Evolutionary conservation across 2,113 vertebrate genomes (phyloP).

Genomic region (Axis porcinus): DNA sequence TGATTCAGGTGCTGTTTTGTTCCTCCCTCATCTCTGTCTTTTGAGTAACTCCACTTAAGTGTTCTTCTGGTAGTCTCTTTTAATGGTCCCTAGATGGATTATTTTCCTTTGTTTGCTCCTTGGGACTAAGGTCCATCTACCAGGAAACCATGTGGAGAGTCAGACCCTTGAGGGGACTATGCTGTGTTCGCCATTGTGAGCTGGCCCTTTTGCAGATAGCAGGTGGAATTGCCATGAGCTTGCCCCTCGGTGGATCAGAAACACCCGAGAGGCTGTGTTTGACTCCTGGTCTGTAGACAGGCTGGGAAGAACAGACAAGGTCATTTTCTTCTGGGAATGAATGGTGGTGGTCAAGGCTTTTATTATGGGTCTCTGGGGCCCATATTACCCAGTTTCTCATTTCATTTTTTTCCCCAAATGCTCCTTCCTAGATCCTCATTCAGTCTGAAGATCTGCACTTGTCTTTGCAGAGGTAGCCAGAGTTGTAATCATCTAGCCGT

Average conservation of each 20-base stretch:
- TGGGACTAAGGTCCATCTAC: background rate
- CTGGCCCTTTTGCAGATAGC: fast-evolving
- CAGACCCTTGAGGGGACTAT: fast-evolving
- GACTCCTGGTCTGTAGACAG: fast-evolving
- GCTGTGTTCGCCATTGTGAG: too few species aligned
- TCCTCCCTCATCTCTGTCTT: background rate
- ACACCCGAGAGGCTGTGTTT: background rate
- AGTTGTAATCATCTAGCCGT: background rate
- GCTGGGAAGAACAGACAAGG: fast-evolving
- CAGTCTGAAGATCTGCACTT: background rate
- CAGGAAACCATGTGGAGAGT: fast-evolving
- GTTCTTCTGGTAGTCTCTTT: too few species aligned
- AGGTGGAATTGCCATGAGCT: background rate
- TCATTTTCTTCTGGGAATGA: too few species aligned
- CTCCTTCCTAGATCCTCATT: background rate
- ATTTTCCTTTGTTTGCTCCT: background rate
- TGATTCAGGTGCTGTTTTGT: background rate
- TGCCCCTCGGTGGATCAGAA: background rate
- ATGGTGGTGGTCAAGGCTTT: too few species aligned
- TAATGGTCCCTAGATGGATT: background rate
- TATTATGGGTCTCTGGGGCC: background rate
- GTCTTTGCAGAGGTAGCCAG: background rate
- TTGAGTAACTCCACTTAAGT: background rate
- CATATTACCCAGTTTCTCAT: too few species aligned
- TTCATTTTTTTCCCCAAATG: background rate